Evolutionary conservation across 1,140 invertebrate species (phyloP).

Genomic region (Drosophila navojoa): DNA sequence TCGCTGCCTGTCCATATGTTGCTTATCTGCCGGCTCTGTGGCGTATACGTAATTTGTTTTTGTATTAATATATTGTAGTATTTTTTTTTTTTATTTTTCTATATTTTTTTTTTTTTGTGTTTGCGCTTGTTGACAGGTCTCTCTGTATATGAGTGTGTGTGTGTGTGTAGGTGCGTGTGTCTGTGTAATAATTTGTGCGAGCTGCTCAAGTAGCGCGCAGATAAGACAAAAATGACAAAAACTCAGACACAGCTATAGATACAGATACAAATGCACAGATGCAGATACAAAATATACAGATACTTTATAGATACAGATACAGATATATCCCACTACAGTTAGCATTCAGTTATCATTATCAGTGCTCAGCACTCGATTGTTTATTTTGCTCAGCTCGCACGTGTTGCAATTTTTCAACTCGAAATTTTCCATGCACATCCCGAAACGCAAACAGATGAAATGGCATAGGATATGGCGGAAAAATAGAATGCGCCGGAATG

Average conservation of each 20-base stretch:
- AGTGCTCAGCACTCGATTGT: not conserved
- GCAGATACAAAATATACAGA: not conserved
- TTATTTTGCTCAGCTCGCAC: conserved; percentile 12
- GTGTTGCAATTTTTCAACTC: conserved; percentile 15
- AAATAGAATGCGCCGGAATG: no score
- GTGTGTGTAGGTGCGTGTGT: not conserved
- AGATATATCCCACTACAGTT: not conserved
- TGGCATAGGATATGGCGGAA: no score
- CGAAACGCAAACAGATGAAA: not conserved
- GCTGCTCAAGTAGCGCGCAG: conserved; percentile 19
- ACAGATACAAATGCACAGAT: conserved; percentile 11
- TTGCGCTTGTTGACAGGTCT: conserved; percentile 13
- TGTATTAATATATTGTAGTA: conserved; percentile 5
- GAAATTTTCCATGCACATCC: conserved; percentile 17
- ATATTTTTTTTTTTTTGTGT: not conserved
- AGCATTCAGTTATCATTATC: conserved; percentile 3
- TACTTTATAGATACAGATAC: not conserved
- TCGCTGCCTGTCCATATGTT: conserved; percentile 3
- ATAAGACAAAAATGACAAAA: conserved; percentile 9
- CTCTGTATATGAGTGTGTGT: no score
- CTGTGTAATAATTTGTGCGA: conserved; percentile 3
- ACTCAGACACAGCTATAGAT: conserved; percentile 1
- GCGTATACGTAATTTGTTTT: conserved; percentile 27
- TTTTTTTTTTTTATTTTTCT: no score
- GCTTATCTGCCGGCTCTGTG: conserved; percentile 7